These are phyloP conservation scores for Empis stercorea DNA, from an alignment of 2,888 invertebrate species.

Conservation along the genomic window DNA sequence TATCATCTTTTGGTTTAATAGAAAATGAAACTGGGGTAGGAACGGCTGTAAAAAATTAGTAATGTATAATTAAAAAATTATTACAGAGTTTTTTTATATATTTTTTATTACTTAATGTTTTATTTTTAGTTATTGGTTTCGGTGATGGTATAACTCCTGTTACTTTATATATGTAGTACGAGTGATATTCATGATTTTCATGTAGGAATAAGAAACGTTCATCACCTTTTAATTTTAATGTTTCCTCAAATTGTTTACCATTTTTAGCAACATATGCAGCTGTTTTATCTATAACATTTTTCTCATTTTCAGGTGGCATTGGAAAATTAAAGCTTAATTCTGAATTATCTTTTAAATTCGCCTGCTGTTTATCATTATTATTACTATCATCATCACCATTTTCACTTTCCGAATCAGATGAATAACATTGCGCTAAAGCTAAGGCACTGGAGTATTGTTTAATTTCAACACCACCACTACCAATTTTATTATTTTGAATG, in stretches of 20 bases:
- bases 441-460: slow-evolving; percentile 31
- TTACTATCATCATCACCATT: slow-evolving; percentile 20
- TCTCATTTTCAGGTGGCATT: slow-evolving; percentile 67
- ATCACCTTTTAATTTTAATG: slow-evolving; percentile 71
- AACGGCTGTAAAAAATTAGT: not conserved
- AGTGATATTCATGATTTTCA: slow-evolving; percentile 59
- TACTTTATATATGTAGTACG: slow-evolving; percentile 63
- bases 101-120: not conserved
- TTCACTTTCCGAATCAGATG: slow-evolving; percentile 35
- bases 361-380: too few relatives aligned
- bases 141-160: slow-evolving; percentile 23
- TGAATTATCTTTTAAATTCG: slow-evolving; percentile 1
- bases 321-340: slow-evolving; percentile 31
- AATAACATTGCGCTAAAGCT: slow-evolving; percentile 46
- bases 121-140: not conserved
- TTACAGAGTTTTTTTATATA: too few relatives aligned
- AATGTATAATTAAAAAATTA: slow-evolving; percentile 11
- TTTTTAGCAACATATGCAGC: slow-evolving; percentile 93
- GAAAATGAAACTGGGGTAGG: slow-evolving; percentile 70
- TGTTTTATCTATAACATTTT: slow-evolving; percentile 89
- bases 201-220: slow-evolving; percentile 79
- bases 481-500: not conserved
- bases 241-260: slow-evolving; percentile 84
- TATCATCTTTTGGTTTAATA: slow-evolving; percentile 66
- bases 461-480: slow-evolving; percentile 20